Percentiles rank a stretch among this genome's conserved stretches.
These are phyloP conservation scores for human (Homo sapiens) DNA, from an alignment of 2,113 vertebrate genomes.

Conservation along the genomic window DNA sequence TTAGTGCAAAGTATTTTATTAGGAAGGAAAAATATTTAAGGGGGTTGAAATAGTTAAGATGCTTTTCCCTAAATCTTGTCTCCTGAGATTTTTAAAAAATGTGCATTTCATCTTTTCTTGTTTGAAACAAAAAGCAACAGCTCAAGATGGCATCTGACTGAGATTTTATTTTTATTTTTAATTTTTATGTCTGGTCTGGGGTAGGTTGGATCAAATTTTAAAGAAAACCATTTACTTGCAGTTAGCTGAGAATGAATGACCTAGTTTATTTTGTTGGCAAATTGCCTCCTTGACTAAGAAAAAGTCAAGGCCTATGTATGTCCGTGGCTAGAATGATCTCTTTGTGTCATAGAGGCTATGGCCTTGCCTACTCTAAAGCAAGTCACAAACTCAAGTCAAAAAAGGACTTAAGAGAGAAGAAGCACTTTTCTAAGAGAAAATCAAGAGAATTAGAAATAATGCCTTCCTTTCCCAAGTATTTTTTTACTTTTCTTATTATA, in stretches of 20 bases:
- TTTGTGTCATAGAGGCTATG: background rate
- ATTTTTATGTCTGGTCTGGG: conserved; percentile 14
- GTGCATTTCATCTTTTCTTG: background rate
- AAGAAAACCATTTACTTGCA: background rate
- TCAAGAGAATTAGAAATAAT: no score
- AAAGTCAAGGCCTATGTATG: background rate
- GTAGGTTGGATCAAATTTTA: background rate
- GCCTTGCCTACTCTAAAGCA: background rate
- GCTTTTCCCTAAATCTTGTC: background rate
- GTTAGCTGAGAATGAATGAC: background rate
- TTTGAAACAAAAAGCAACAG: background rate
- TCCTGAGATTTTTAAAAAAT: background rate
- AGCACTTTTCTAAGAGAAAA: no score
- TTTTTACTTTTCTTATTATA: no score
- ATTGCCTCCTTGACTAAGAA: background rate
- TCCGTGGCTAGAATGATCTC: background rate
- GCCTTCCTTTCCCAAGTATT: no score
- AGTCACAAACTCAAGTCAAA: background rate
- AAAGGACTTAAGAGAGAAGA: background rate
- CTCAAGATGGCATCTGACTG: background rate
- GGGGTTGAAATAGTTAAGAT: background rate
- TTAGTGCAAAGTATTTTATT: background rate
- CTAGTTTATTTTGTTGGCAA: background rate
- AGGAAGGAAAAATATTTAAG: background rate
- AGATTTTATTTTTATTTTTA: background rate